Base-by-base conservation (phyloP, 2,113 vertebrate genomes). In the Rhipidura dahli region DNA sequence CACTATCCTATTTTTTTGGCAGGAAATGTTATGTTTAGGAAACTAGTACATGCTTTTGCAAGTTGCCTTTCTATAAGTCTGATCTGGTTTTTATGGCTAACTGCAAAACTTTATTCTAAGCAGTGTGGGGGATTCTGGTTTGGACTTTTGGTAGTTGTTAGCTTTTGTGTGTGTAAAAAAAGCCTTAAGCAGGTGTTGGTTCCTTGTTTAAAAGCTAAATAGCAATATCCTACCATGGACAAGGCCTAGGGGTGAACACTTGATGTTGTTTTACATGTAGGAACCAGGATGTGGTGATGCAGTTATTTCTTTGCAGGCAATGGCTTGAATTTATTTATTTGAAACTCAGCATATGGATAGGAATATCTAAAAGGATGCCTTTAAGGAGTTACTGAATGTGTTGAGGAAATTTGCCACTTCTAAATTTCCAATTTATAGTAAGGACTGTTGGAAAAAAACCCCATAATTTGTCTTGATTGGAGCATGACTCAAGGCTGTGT, bases 191-290 rank as follows among this genome's bases (percentile, higher is more conserved):
- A 39, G 33, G 18, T 7, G 2, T 66, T 84, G 47, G 54, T 39
- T 65, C 16, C 11, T 50, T 50, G 3, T 54, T 70, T 78, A 9
- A 66, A 85, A 57, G 9, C 4, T 23, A 40, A 30, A 24, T 26
- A 63, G 15, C 17, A 50, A 4, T 57, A 26, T 69, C 56, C 24
- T 51, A 22, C 11, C 26, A 13, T n/a, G 22, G 42, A 20, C 9
- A 59, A 35, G 44, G 18, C 19, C 31, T 35, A 13, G 33, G 27
- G 27, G 4, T 87, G 64, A 63, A 75, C 84, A 56, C 4, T 2
- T 64, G 61, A 13, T 0, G 0, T 39, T 39, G 3, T 39, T 73
- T 75, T 59, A 44, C 1, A 0, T 33, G 14, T 30, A 35, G 47
- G 18, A 75, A 17, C 17, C 10, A 40, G 28, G 7, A 47, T 66